These are phyloP conservation scores for Apteryx mantelli DNA, from an alignment of 2,113 vertebrate genomes.

Conservation along the genomic window DNA sequence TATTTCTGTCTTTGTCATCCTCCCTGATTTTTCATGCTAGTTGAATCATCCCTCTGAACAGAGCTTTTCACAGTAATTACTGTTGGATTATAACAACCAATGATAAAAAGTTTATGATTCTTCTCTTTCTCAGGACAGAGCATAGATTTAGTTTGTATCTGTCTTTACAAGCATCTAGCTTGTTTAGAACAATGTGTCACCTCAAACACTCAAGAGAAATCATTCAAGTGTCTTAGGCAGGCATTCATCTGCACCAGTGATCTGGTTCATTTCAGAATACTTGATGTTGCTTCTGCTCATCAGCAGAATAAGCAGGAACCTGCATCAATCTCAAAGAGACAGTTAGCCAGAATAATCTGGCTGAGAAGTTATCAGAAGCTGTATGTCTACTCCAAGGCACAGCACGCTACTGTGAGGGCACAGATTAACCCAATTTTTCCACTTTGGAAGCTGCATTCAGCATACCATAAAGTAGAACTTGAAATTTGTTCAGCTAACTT, in stretches of 20 bases:
- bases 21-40: not conserved
- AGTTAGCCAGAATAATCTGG: not conserved
- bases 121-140: not conserved
- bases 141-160: not conserved
- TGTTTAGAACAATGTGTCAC: not conserved
- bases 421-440: not conserved
- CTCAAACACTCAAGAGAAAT: not conserved
- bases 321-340: not conserved
- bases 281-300: not conserved
- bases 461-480: not conserved
- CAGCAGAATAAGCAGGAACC: not conserved
- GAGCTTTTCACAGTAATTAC: not conserved
- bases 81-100: not conserved
- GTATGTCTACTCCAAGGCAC: not conserved
- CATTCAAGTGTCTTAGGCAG: not conserved
- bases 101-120: not conserved
- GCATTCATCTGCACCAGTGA: not conserved
- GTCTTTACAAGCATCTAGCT: not conserved
- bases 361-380: accelerated
- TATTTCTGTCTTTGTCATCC: not conserved
- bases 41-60: not conserved
- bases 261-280: not conserved
- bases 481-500: not conserved
- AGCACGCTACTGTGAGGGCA: accelerated
- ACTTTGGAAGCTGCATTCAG: not conserved